A percentile compares a stretch with the other conserved stretches of the same genome.
Evolutionary conservation across 2,113 vertebrate species (phyloP).

Genomic region (Mustela lutreola): DNA sequence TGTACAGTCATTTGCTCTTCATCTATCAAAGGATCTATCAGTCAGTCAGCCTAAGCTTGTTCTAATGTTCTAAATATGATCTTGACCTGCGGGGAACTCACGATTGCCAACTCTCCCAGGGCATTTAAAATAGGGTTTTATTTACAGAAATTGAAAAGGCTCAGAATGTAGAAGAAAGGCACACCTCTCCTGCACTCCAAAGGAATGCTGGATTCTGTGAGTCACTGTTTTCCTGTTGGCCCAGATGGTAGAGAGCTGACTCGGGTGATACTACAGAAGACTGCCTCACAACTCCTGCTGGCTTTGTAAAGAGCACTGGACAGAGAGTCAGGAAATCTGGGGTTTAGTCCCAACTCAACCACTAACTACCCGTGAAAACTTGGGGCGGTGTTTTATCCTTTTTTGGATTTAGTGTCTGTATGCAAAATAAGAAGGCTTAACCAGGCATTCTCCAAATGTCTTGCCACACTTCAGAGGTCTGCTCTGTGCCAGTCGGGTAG

Average conservation of each 20-base stretch:
- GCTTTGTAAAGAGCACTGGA: constrained; percentile 43
- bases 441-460: background rate
- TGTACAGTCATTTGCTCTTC: constrained; percentile 10
- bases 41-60: background rate
- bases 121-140: constrained; percentile 69
- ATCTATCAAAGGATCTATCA: background rate
- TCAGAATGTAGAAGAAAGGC: constrained; percentile 56
- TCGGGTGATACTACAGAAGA: constrained; percentile 39
- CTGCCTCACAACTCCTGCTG: background rate
- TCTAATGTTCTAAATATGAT: background rate
- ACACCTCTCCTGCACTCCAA: constrained; percentile 61
- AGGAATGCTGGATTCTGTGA: constrained; percentile 60
- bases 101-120: constrained; percentile 23
- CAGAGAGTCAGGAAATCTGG: constrained; percentile 6
- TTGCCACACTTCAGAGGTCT: background rate
- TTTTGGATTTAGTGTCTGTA: background rate
- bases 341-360: background rate
- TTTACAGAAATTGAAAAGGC: constrained; percentile 65
- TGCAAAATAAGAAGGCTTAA: background rate
- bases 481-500: background rate
- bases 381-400: constrained; percentile 12
- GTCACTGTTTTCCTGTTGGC: constrained; percentile 65
- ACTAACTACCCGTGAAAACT: constrained; percentile 4
- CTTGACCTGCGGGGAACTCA: background rate
- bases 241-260: constrained; percentile 48